Evolutionary conservation across 2,888 invertebrate species (phyloP).

Genomic region (Macrophya annulata): DNA sequence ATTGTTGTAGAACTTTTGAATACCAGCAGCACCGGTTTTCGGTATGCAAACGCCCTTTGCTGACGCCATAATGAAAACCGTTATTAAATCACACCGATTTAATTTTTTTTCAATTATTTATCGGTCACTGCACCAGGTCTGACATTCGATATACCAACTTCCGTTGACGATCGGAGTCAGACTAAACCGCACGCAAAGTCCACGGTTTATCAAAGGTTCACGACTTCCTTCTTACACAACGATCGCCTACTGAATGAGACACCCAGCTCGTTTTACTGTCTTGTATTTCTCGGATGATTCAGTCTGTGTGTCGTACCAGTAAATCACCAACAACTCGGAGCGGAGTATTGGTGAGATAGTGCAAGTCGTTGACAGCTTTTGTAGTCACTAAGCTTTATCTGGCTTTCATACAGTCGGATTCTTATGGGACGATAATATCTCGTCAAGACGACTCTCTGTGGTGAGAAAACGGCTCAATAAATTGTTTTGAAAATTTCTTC

Average conservation of each 20-base stretch:
- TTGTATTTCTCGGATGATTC: neutral
- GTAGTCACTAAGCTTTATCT: conserved; percentile 16
- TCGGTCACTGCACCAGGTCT: conserved; percentile 21
- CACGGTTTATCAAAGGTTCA: conserved; percentile 39
- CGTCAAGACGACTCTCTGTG: neutral
- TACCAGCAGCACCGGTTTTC: conserved; percentile 57
- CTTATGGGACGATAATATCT: neutral
- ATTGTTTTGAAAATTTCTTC: neutral
- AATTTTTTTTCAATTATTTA: neutral
- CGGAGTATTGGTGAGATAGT: conserved; percentile 45
- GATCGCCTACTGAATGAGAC: conserved; percentile 41
- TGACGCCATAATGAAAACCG: conserved; percentile 61
- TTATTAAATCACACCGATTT: conserved; percentile 24
- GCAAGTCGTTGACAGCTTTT: conserved; percentile 41
- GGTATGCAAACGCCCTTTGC: conserved; percentile 59
- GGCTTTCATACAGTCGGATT: conserved; percentile 26
- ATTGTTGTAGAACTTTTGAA: conserved; percentile 54
- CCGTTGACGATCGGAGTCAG: neutral
- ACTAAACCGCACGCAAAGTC: conserved; percentile 22
- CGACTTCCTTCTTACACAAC: conserved; percentile 40
- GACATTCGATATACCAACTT: conserved; percentile 31
- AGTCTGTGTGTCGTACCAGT: conserved; percentile 9
- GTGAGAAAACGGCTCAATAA: neutral
- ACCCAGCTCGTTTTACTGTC: conserved; percentile 12
- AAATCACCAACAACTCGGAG: conserved; percentile 29